Evolutionary conservation across 2,888 invertebrate genomes (phyloP).

Genomic region (Calameuta idolon): DNA sequence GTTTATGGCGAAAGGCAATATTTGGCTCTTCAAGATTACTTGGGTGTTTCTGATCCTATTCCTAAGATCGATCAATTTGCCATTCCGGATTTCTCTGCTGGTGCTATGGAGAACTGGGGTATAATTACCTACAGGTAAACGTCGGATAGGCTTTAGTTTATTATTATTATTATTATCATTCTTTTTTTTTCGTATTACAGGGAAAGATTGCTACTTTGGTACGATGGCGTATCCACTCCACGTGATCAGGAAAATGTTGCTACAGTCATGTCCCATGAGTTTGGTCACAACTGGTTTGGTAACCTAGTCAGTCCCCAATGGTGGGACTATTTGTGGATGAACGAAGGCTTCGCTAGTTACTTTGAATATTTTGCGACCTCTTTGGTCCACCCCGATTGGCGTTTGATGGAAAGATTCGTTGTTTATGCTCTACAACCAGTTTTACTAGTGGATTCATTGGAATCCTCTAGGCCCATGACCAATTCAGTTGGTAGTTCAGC

Average conservation of each 20-base stretch:
- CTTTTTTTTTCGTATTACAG: neutral
- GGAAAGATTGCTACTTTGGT: conserved; percentile 41
- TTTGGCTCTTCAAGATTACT: conserved; percentile 95
- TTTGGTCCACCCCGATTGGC: conserved; percentile 59
- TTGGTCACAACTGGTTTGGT: conserved; percentile 71
- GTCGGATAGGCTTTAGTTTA: neutral
- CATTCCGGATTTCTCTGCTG: conserved; percentile 93
- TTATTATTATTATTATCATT: neutral
- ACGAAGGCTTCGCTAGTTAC: conserved; percentile 71
- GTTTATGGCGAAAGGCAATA: conserved; percentile 93
- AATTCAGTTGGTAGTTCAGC: conserved; percentile 67
- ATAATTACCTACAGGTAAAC: conserved; percentile 66
- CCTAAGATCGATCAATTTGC: conserved; percentile 98
- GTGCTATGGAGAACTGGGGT: conserved; percentile 99
- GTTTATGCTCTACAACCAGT: conserved; percentile 61
- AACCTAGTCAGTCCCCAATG: conserved; percentile 63
- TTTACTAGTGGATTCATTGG: conserved; percentile 63
- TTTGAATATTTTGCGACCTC: conserved; percentile 66
- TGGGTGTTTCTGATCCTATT: conserved; percentile 92
- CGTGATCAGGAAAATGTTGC: conserved; percentile 29
- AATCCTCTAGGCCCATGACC: conserved; percentile 71
- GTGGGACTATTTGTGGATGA: conserved; percentile 67
- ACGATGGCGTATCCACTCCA: conserved; percentile 31
- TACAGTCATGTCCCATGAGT: conserved; percentile 68
- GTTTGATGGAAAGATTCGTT: conserved; percentile 67